Evolutionary conservation across 1,140 invertebrate species (phyloP).

Genomic region (Apolygus lucorum): DNA sequence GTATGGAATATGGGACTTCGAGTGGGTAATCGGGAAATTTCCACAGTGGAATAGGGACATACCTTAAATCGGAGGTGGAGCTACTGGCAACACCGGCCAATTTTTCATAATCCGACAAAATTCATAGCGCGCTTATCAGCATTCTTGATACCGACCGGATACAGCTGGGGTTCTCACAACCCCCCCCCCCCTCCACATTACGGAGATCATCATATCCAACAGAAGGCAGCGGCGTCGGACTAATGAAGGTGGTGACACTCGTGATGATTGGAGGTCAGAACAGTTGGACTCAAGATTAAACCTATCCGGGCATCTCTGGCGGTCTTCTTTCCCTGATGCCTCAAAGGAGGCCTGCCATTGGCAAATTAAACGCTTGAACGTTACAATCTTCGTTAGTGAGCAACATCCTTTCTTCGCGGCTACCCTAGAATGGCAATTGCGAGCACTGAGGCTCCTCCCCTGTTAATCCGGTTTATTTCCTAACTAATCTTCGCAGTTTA

Average conservation of each 20-base stretch:
- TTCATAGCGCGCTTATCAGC: too few relatives aligned
- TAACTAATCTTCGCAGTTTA: not conserved
- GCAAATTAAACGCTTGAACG: not conserved
- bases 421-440: not conserved
- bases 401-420: not conserved
- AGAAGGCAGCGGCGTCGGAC: not conserved
- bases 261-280: not conserved
- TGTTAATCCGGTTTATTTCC: not conserved
- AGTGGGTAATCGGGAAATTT: too few relatives aligned
- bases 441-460: not conserved
- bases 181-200: too few relatives aligned
- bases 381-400: not conserved
- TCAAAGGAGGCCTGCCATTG: too few relatives aligned
- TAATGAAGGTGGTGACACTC: not conserved
- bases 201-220: not conserved
- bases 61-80: too few relatives aligned
- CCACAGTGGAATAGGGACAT: too few relatives aligned
- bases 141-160: too few relatives aligned
- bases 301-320: not conserved
- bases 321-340: not conserved
- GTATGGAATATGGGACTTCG: too few relatives aligned
- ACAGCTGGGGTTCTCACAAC: too few relatives aligned
- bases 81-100: too few relatives aligned
- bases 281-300: not conserved
- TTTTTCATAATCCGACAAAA: too few relatives aligned